These are phyloP conservation scores for Monarcha castaneiventris DNA, from an alignment of 2,113 vertebrate species.

Conservation along the genomic window DNA sequence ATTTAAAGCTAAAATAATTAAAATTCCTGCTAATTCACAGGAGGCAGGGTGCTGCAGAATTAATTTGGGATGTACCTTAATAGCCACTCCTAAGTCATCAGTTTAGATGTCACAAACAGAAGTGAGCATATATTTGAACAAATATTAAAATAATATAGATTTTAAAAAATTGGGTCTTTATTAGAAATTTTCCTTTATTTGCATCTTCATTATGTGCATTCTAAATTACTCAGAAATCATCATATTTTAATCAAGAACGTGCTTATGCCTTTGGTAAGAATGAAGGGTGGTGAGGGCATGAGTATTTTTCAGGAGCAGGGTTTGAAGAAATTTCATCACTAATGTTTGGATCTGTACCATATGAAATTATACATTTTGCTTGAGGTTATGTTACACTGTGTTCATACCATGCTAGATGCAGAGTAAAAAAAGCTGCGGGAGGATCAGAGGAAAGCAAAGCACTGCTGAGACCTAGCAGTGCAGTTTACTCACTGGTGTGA, in stretches of 20 bases:
- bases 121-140: background rate
- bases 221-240: background rate
- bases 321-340: background rate
- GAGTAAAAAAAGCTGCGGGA: background rate
- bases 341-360: background rate
- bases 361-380: background rate
- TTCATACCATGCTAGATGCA: background rate
- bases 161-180: background rate
- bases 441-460: background rate
- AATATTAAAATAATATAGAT: background rate
- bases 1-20: background rate
- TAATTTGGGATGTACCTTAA: background rate
- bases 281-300: background rate
- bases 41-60: background rate
- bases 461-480: background rate
- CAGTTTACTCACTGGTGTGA: fast-evolving
- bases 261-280: background rate
- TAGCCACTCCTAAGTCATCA: background rate
- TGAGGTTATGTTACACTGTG: background rate
- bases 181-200: background rate
- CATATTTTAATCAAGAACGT: background rate
- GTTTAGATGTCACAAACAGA: background rate
- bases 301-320: background rate
- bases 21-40: background rate
- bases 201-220: background rate